Evolutionary conservation across 2,888 invertebrate genomes (phyloP), one percentile per base, ranked within the genome.

Genomic region (Orthosia cruda): DNA sequence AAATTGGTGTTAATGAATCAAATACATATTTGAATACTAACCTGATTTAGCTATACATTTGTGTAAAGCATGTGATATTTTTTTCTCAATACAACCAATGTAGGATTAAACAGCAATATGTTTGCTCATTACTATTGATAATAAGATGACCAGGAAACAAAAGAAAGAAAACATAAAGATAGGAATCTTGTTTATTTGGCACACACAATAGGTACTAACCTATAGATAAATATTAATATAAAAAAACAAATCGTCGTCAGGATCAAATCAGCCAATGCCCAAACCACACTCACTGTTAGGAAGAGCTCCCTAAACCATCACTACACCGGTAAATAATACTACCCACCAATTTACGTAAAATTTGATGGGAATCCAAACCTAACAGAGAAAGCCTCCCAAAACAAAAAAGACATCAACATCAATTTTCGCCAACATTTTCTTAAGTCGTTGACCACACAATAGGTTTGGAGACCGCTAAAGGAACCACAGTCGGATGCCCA

Each of bases 401-500:
- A 66, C 23, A 50, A 55, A 62, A 62, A 80, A 68, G 2, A 50
- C 26, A 55, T 55, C 16, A 58, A 15, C 59, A 32, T 55, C 18
- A 3, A 67, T 71, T 64, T 75, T 81, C 20, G 57, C 74, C 16
- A 73, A 66, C 62, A 57, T 73, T 85, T n/a, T 75, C 66, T 85
- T 78, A 71, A 58, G 74, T 67, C 76, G 69, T 69, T 81, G 88
- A 71, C 82, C 79, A 86, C 73, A 81, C 80, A 86, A 87, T 84
- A 61, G 84, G 63, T 69, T 77, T 49, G 45, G 68, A 76, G 68
- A 74, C 66, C 50, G 71, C 71, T 68, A 73, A 66, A 86, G 87
- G 87, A 87, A 80, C 74, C 62, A 88, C 88, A 88, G 64, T 86
- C 64, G 84, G 77, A 45, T 81, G 85, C 62, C 72, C 77, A 65